Evolutionary conservation across 2,797 vertebrate species (phyloP), one percentile per base, ranked within the genome.

Genomic region (Champsocephalus gunnari): DNA sequence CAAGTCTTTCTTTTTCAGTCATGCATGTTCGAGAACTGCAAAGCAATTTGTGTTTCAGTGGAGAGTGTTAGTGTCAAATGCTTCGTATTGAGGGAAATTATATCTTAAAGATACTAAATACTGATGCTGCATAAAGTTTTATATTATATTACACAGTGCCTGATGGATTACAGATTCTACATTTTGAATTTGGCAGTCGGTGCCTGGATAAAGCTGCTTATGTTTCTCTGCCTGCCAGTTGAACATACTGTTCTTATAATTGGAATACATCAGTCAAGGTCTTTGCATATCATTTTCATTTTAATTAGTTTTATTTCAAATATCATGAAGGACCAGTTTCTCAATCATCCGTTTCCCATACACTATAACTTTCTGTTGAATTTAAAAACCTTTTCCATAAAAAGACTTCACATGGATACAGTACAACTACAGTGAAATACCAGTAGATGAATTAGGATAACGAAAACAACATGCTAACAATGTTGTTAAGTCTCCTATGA

Each of bases 201-300:
- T 24, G 11, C 67, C 44, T 72, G 59, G 16, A 66, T 76, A 51
- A 78, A 75, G 72, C 78, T 74, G 59, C 69, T 80, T 77, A 80
- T 66, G n/a, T 63, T 71, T n/a, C 61, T 66, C 45, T 53, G 50
- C 51, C 67, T 83, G 50, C 16, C 51, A 72, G 49, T 50, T 63
- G 55, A 82, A 75, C 34, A 73, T 47, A 65, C 58, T 62, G 53
- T 44, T 66, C 48, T 75, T 66, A 79, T 57, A 47, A 71, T n/a
- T 73, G 55, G 61, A 82, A 83, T 73, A 65, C 83, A 84, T 88
- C 74, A 68, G 68, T 24, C 70, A 65, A 61, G 65, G 62, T 68
- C 41, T 90, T 85, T 83, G 34, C 64, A 79, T 81, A 53, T 74
- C 16, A 80, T 88, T 88, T 84, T 77, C 19, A 84, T 86, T 87